These are phyloP conservation scores for Pseudomyrmex pallidus DNA, from an alignment of 1,140 invertebrate genomes.

Conservation along the genomic window DNA sequence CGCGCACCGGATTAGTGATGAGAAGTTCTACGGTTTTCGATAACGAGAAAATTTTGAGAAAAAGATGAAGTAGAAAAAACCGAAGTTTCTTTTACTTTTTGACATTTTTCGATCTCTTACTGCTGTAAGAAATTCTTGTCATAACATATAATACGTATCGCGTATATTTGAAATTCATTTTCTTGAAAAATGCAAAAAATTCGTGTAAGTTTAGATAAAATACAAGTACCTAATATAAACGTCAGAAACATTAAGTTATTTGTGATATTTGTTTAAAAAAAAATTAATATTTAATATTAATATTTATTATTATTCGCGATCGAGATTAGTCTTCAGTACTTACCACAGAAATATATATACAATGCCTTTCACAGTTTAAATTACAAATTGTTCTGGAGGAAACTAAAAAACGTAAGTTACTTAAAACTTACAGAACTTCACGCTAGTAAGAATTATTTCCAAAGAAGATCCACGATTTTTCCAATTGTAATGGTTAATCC, in stretches of 20 bases:
- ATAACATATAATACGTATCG: neutral
- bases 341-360: too few species aligned
- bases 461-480: too few species aligned
- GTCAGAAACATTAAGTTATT: neutral
- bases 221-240: neutral
- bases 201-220: neutral
- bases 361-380: neutral
- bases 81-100: slow-evolving; percentile 6
- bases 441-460: too few species aligned
- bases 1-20: neutral
- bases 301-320: too few species aligned
- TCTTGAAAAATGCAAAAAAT: neutral
- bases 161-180: neutral
- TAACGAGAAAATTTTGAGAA: neutral
- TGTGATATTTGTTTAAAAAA: slow-evolving; percentile 17
- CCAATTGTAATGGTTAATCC: too few species aligned
- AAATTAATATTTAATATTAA: too few species aligned
- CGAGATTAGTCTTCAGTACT: too few species aligned
- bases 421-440: too few species aligned
- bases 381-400: neutral
- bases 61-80: neutral
- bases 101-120: slow-evolving; percentile 6
- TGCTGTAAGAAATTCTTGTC: neutral
- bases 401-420: too few species aligned
- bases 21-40: slow-evolving; percentile 28